Percentiles rank a stretch among this genome's conserved stretches.
Conservation (phyloP, 2,797 vertebrate genomes). For the Prunella strophiata region DNA sequence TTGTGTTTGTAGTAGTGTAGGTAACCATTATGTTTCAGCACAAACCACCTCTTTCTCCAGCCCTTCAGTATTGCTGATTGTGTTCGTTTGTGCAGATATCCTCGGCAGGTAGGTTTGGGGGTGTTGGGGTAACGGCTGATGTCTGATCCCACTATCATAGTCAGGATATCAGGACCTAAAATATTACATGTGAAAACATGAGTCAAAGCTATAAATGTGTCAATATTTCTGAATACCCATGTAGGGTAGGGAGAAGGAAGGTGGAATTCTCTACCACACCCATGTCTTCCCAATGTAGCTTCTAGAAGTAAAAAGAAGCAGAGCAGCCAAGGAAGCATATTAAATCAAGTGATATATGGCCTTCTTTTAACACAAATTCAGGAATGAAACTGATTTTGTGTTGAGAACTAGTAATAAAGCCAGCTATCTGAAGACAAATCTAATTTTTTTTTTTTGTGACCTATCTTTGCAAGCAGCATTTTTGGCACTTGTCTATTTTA, state of each 20-base stretch:
- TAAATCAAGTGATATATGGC: background rate
- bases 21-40: constrained; percentile 87
- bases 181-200: background rate
- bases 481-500: background rate
- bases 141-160: constrained; percentile 88
- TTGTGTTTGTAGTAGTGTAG: constrained; percentile 91
- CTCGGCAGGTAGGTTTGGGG: constrained; percentile 85
- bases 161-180: constrained; percentile 87
- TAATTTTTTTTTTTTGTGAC: background rate
- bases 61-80: constrained; percentile 87
- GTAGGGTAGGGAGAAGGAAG: background rate
- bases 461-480: background rate
- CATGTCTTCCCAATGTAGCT: background rate
- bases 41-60: constrained; percentile 95
- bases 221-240: background rate
- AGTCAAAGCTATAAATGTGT: background rate
- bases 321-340: background rate
- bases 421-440: background rate
- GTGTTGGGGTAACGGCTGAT: constrained; percentile 87
- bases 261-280: fast-evolving
- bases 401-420: background rate
- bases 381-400: background rate
- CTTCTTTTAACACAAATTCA: background rate
- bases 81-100: constrained; percentile 90
- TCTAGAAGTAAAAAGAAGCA: background rate